These are phyloP conservation scores for Elysia crispata DNA, from an alignment of 2,888 invertebrate genomes.

Conservation along the genomic window DNA sequence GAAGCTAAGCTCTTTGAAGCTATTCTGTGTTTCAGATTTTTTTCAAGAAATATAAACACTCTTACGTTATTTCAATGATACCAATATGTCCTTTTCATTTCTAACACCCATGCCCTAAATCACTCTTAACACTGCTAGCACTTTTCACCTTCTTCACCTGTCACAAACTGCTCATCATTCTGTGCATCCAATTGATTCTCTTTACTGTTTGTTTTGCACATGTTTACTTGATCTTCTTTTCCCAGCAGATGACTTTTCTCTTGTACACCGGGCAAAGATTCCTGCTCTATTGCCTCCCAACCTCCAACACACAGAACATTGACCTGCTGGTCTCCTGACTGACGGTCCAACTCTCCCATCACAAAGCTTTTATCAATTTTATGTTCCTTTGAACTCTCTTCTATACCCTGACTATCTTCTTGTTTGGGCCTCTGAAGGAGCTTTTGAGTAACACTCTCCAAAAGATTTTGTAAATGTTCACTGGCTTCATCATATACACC, in stretches of 20 bases:
- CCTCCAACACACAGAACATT: not conserved
- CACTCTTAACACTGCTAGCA: not conserved
- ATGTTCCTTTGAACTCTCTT: no score
- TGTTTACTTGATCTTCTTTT: not conserved
- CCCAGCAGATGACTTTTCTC: not conserved
- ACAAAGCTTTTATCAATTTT: not conserved
- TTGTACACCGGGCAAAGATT: not conserved
- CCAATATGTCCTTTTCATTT: no score
- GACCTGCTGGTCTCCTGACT: not conserved
- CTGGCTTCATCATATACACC: slow-evolving; percentile 35
- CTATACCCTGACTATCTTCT: no score
- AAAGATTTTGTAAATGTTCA: slow-evolving; percentile 42
- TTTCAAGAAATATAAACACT: no score
- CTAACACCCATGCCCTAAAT: not conserved
- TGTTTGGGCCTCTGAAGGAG: slow-evolving; percentile 27
- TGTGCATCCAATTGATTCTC: not conserved
- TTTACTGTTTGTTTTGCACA: not conserved
- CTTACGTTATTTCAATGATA: no score
- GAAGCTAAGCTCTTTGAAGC: no score
- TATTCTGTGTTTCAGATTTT: no score
- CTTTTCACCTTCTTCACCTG: not conserved
- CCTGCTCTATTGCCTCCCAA: not conserved
- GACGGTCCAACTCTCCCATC: not conserved
- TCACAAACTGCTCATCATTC: not conserved
- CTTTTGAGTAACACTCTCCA: slow-evolving; percentile 44